A percentile compares a stretch with the other conserved stretches of the same genome.
phyloP scores from a whole-genome alignment of 2,113 vertebrate species.

The Alexandromys fortis region DNA sequence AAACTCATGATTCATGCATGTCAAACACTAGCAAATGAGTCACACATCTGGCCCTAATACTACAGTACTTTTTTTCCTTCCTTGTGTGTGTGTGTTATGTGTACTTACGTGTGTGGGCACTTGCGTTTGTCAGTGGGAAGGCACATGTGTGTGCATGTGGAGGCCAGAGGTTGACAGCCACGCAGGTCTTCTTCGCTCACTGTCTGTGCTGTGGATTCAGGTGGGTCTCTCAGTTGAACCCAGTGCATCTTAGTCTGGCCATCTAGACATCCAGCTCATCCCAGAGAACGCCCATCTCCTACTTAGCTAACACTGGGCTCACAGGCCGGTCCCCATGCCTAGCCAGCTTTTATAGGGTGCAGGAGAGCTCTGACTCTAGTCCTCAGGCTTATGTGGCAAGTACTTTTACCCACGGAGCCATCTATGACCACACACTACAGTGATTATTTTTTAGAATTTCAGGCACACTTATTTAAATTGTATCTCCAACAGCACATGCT shows the following conservation, averaged over 20 bases:
- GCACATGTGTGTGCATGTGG: not conserved
- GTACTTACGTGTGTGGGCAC: not conserved
- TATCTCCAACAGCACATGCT: not conserved
- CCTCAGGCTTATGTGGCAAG: not conserved
- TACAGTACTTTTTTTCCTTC: not conserved
- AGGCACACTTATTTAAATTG: constrained; percentile 20
- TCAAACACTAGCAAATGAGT: not conserved
- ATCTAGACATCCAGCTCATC: not conserved
- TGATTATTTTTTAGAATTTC: not conserved
- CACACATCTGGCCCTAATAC: not conserved
- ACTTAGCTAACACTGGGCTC: not conserved
- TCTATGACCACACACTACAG: not conserved
- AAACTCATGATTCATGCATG: not conserved
- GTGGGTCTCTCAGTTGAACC: not conserved
- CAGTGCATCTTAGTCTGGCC: not conserved
- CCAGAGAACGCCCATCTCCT: not conserved
- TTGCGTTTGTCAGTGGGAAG: not conserved
- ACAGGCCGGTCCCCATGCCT: not conserved
- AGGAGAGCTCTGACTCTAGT: not conserved
- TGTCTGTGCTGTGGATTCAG: not conserved
- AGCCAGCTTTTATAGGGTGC: not conserved
- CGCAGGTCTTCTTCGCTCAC: not conserved
- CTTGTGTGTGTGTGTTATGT: not conserved
- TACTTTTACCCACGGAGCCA: not conserved
- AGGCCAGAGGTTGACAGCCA: not conserved